phyloP scores from a whole-genome alignment of 2,797 vertebrate species.

The Crossoptilon crossoptilon region DNA sequence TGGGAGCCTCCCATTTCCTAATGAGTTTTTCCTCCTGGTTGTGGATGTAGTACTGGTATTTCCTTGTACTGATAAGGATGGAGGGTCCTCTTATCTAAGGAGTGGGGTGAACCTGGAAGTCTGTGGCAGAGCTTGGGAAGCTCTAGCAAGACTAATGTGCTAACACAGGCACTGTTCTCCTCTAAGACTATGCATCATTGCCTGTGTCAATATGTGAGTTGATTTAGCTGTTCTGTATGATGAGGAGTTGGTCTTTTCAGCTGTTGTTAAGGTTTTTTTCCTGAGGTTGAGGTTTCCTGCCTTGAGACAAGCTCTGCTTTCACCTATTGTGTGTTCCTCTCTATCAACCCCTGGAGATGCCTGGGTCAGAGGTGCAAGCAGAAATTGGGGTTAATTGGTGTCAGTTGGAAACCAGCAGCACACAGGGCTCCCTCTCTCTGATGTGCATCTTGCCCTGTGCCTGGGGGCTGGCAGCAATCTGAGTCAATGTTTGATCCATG shows the following conservation, averaged over 20 bases:
- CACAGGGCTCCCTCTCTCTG: background rate
- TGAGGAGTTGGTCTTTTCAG: background rate
- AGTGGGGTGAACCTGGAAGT: background rate
- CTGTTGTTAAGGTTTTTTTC: background rate
- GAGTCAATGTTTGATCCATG: fast-evolving
- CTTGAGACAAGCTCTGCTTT: background rate
- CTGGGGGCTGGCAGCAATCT: background rate
- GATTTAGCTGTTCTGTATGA: background rate
- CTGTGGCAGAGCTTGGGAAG: background rate
- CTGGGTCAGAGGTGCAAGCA: background rate
- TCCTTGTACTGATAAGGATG: background rate
- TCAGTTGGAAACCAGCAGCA: background rate
- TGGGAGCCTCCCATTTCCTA: background rate
- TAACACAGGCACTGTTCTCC: background rate
- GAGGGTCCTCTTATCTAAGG: background rate
- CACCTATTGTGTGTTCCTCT: background rate
- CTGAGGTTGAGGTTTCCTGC: background rate
- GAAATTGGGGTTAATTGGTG: background rate
- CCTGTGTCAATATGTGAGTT: background rate
- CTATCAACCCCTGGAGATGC: background rate
- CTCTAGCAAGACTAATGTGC: background rate
- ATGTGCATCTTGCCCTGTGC: background rate
- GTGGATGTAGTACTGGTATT: background rate
- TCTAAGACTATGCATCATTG: background rate
- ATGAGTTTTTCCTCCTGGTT: background rate